Evolutionary conservation across 1,140 invertebrate species (phyloP), one percentile per base, ranked within the genome.

Genomic region (Lepidostoma basale): DNA sequence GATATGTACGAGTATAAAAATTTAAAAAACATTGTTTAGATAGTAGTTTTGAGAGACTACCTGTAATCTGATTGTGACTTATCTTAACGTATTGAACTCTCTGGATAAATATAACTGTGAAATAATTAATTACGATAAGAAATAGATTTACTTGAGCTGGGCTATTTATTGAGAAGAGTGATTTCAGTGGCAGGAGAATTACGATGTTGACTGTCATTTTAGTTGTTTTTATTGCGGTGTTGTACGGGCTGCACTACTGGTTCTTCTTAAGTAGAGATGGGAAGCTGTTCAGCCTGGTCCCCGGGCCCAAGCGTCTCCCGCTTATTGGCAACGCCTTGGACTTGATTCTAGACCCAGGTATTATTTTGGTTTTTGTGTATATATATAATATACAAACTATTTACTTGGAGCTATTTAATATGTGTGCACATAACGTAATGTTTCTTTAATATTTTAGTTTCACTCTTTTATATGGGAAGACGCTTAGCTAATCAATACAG

Each of bases 321-420:
- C 36, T 78, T 1, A 44, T 77, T 28, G 71, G 74, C n/a, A 77
- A 77, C 74, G 54, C 74, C 45, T 72, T 76, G 36, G 75, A 77
- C 28, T 74, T 78, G 62, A 16, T 76, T 14, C 73, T 67, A 47
- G 66, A 74, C 14, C 74, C 76, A 47, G 76, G 77, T 78, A 60
- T 56, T 28, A 26, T 42, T n/a, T 33, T 26, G 40, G 40, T n/a
- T n/a, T n/a, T n/a, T n/a, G n/a, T n/a, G n/a, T n/a, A n/a, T n/a
- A n/a, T n/a, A n/a, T n/a, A n/a, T n/a, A n/a, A n/a, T n/a, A n/a
- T n/a, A n/a, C n/a, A n/a, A n/a, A 22, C 9, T 18, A 16, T 59
- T 36, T 36, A 8, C 22, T 59, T 30, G 42, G 16, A 44, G 16
- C 9, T n/a, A 44, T 9, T 18, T 12, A 44, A 16, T 12, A 12